Percentiles rank a stretch among this genome's conserved stretches.
phyloP scores from a whole-genome alignment of 1,140 invertebrate species.

The Papilio polytes region DNA sequence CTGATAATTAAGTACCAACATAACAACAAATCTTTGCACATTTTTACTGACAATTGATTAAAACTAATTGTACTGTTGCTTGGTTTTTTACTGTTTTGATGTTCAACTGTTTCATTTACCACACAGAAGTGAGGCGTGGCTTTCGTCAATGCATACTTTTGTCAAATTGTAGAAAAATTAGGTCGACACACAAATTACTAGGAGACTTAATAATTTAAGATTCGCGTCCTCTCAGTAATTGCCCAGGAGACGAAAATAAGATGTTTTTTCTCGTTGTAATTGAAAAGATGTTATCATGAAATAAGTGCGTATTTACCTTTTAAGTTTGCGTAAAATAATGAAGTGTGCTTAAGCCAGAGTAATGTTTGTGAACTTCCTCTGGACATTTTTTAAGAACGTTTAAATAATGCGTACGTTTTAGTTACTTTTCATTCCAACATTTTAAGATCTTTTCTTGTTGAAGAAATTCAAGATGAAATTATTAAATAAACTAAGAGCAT shows the following conservation, averaged over 20 bases:
- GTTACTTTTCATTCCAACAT: not conserved
- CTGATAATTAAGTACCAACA: no score
- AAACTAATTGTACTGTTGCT: no score
- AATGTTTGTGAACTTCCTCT: not conserved
- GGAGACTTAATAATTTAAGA: not conserved
- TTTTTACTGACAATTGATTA: no score
- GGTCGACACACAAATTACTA: not conserved
- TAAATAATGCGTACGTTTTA: not conserved
- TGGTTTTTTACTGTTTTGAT: no score
- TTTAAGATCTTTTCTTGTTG: not conserved
- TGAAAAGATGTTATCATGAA: constrained; percentile 1
- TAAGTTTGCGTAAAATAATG: not conserved
- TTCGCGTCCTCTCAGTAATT: not conserved
- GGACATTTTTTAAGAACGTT: not conserved
- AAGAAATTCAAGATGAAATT: not conserved
- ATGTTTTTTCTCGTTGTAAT: not conserved
- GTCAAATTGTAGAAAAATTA: no score
- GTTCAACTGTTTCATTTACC: no score
- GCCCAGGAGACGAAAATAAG: not conserved
- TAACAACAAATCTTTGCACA: no score
- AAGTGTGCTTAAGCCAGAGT: not conserved
- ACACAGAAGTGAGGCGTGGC: no score
- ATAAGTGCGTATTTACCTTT: not conserved
- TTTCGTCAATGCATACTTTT: no score
- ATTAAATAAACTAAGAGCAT: not conserved